Base-by-base conservation (phyloP, 2,113 vertebrate species). In the Pelodiscus sinensis region DNA sequence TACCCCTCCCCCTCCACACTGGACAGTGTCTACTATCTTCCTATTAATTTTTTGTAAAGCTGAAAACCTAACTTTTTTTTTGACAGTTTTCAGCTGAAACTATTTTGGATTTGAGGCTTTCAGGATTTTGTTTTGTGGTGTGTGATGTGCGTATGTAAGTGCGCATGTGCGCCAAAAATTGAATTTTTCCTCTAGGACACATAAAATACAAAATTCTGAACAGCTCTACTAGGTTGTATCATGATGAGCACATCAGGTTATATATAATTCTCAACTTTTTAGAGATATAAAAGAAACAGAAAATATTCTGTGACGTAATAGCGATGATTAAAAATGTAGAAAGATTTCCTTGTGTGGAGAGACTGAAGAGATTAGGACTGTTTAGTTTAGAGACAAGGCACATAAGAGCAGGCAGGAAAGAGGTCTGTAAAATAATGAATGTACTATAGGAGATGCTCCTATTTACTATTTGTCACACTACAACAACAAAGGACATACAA, bases 311-410 rank as follows among this genome's bases (percentile, higher is more conserved):
- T 22, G 93, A 57, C 7, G 85, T 87, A 86, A 50, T 82, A 82
- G 79, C 38, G 89, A 84, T 14, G 92, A 92, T 93, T 80, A 78
- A 91, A 96, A 93, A 75, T 91, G 31, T 4, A 65, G 29, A 65
- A 65, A 82, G 22, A 58, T 85, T 96, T 82, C 89, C 89, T 1
- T 86, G 84, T 54, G 62, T 60, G 89, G 94, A 95, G 92, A 94
- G 92, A 95, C 92, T 89, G 92, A 91, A 97, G 86, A 88, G 80
- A 84, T 84, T 77, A 92, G 87, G 60, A 79, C 19, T 96, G 93
- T 97, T 95, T 97, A 95, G 95, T 96, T 94, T 97, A 93, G 95
- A 95, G 91, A 82, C 85, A 57, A 95, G 87, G 84, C 87, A 90
- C 87, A 86, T 22, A 92, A 2, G 1, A 2, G 8, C 90, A 92